phyloP scores from a whole-genome alignment of 2,113 vertebrate species.

The Melanotaenia duboulayi region DNA sequence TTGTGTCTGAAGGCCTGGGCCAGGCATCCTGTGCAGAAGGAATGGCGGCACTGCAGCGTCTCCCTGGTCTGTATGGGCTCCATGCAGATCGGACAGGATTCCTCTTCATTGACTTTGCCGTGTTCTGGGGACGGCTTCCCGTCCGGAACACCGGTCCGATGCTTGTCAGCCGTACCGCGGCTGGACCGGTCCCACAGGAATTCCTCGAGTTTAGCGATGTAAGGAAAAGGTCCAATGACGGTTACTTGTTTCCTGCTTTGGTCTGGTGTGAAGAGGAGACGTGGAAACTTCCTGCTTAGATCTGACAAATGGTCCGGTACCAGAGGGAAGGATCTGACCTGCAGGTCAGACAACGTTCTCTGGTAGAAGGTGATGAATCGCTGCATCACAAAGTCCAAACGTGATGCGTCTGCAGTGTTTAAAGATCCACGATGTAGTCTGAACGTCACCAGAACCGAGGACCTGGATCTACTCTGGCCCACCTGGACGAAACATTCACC shows the following conservation, averaged over 20 bases:
- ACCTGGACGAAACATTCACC: slow-evolving; percentile 6
- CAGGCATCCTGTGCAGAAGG: slow-evolving; percentile 78
- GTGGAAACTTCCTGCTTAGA: slow-evolving; percentile 59
- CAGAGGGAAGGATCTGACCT: slow-evolving; percentile 8
- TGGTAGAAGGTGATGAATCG: slow-evolving; percentile 80
- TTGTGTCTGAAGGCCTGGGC: slow-evolving; percentile 74
- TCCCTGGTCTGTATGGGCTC: slow-evolving; percentile 56
- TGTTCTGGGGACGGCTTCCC: background rate
- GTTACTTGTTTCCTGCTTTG: background rate
- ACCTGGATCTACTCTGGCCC: accelerated
- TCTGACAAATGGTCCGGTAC: background rate
- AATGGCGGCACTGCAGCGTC: slow-evolving; percentile 76
- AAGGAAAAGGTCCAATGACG: slow-evolving; percentile 58
- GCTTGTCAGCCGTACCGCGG: background rate
- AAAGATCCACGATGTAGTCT: accelerated
- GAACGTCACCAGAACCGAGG: slow-evolving; percentile 24
- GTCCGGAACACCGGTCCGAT: background rate
- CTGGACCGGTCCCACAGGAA: slow-evolving; percentile 8
- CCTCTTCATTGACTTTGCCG: slow-evolving; percentile 22
- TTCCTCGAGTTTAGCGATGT: slow-evolving; percentile 48
- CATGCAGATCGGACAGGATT: slow-evolving; percentile 80
- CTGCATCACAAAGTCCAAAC: slow-evolving; percentile 52
- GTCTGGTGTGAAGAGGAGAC: slow-evolving; percentile 45
- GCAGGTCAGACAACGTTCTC: slow-evolving; percentile 70
- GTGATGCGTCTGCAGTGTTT: accelerated